Evolutionary conservation across 2,797 vertebrate species (phyloP).

Genomic region (Australoheros facetus): DNA sequence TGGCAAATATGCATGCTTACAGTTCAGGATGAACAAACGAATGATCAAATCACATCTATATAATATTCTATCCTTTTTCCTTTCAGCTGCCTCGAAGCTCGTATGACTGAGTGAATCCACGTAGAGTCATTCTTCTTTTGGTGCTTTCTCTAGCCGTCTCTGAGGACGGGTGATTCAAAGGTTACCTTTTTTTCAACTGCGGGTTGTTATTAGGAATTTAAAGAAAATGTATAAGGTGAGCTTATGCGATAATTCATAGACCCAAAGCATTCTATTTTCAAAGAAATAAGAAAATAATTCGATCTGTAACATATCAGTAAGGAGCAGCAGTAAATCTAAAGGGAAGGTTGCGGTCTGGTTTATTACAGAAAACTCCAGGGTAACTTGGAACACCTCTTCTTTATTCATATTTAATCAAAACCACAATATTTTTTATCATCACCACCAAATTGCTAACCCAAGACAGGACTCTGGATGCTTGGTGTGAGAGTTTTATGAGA

Average conservation of each 20-base stretch:
- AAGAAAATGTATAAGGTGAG: neutral
- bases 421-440: too few species aligned
- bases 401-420: too few species aligned
- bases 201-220: neutral
- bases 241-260: neutral
- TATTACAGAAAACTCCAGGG: too few species aligned
- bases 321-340: too few species aligned
- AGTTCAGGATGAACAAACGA: neutral
- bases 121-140: neutral
- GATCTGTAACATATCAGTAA: neutral
- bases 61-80: slow-evolving; percentile 8
- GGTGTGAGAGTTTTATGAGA: too few species aligned
- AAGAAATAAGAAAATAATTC: neutral
- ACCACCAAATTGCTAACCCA: too few species aligned
- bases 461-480: too few species aligned
- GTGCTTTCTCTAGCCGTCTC: neutral
- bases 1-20: neutral
- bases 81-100: neutral
- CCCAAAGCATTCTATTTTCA: neutral
- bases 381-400: too few species aligned
- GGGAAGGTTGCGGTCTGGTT: too few species aligned
- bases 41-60: neutral
- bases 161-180: neutral
- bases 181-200: neutral
- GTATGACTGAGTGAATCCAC: neutral